A percentile compares a stretch with the other conserved stretches of the same genome.
Conservation (phyloP, 2,113 vertebrate species). For the Equus przewalskii region DNA sequence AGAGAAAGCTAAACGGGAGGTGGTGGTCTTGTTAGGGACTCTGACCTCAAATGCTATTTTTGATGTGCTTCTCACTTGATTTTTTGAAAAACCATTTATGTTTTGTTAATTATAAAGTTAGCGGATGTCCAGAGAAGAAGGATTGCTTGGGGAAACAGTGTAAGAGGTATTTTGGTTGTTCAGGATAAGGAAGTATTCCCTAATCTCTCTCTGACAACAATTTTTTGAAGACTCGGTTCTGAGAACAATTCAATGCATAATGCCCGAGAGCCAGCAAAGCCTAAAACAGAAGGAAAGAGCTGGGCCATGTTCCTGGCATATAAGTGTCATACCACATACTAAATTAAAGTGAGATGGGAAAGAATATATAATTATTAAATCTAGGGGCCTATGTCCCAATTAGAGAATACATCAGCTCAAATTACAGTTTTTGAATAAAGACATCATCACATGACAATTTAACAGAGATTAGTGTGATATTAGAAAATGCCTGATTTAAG, state of each 20-base stretch:
- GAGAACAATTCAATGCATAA: neutral
- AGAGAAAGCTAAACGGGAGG: neutral
- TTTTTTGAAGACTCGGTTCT: neutral
- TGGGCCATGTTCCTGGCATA: neutral
- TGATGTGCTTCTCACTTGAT: neutral
- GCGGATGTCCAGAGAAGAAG: neutral
- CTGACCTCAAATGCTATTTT: neutral
- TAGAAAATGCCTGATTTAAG: neutral
- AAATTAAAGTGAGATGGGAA: constrained; percentile 34
- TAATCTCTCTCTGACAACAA: neutral
- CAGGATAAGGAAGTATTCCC: neutral
- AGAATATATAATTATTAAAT: constrained; percentile 48
- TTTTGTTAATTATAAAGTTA: constrained; percentile 40
- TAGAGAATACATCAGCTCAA: neutral
- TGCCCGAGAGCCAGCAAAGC: neutral
- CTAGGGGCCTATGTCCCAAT: neutral
- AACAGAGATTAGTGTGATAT: neutral
- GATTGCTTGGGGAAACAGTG: neutral
- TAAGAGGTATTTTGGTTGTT: neutral
- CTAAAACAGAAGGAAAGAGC: neutral
- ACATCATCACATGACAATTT: neutral
- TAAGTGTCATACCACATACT: neutral
- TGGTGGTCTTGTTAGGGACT: neutral
- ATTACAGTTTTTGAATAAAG: constrained; percentile 47
- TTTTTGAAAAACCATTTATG: neutral